Base-by-base conservation (phyloP, 1,140 invertebrate species). In the Ganaspis sp. region DNA sequence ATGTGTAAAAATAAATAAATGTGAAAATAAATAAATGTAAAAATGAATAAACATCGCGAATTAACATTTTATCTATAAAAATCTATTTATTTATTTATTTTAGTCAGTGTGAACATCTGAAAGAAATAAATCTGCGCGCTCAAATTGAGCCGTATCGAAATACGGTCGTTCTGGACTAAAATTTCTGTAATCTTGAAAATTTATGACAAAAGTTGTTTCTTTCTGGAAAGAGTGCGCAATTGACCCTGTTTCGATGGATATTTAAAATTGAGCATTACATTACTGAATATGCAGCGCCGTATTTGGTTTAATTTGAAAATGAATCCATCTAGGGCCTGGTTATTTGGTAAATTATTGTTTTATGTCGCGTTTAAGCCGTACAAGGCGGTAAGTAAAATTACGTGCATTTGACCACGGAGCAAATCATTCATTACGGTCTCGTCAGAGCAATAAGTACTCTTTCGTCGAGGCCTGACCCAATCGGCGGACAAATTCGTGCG, bases 401-500 rank as follows among this genome's bases (percentile, higher is more conserved):
- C 26, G 23, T 64, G 54, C 54, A 15, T 64, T 64, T 29, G 23
- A 29, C 58, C 15, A 21, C 11, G 58, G n/a, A 64, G 58, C 58
- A 64, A 64, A 64, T 64, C 23, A 64, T 64, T 64, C 58, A 64
- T 64, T 64, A 64, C 23, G 26, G 23, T 29, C 58, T 64, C 23
- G 58, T 64, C 58, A 64, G 58, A 11, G 23, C 23, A 64, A 64
- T 64, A 34, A 64, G 58, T 64, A 64, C 58, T 8, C 58, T 64
- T 64, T 64, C 58, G 58, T 34, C 58, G 58, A 58, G 21, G 23
- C 15, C 54, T 58, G 23, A 80, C 78, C 81, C 75, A 79, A 83
- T 83, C 77, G 78, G 78, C 73, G 81, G 79, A 83, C 79, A 81
- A 83, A 83, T 77, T 83, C 79, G 77, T 79, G 82, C 77, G 75